Base-by-base conservation (phyloP, 2,888 invertebrate genomes). In the Mechanitis mazaeus region DNA sequence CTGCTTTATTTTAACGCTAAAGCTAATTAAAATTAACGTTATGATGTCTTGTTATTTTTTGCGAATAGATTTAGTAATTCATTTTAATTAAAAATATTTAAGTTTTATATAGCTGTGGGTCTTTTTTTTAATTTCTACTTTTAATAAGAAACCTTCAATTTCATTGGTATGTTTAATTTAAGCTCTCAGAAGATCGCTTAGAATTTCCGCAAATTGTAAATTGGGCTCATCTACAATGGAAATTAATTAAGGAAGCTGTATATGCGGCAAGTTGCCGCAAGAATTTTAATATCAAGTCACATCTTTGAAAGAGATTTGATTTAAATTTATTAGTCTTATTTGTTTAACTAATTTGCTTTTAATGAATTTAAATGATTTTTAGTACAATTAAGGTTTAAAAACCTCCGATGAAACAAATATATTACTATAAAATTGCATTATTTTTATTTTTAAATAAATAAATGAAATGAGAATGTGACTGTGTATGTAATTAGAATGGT, bases 171-270 rank as follows among this genome's bases (percentile, higher is more conserved):
- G 59, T 46, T 63, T 63, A 63, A 63, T 63, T 63, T 54, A 54
- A 63, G 58, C 60, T 60, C 60, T 63, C 38, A 5, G 58, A 62
- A 62, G 62, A 55, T 53, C 35, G 63, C 58, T 59, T 45, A 55
- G 55, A 62, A 53, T 28, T 31, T 50, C 50, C 9, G 50, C 31
- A 63, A 62, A 58, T 56, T 65, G 63, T 60, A 59, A 65, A 65
- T 57, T 60, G 56, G 56, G 50, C 54, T 50, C 59, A 50, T 59
- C 59, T 59, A 47, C 56, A 58, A 63, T 58, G 55, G 60, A 63
- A 65, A 65, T 60, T 65, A 63, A 63, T 65, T 65, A 65, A 63
- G 58, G 60, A 54, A 58, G 56, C 56, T 45, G 45, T 64, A 58
- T 55, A 56, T 60, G 58, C 47, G 55, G 46, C 56, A 56, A 42